Evolutionary conservation across 2,113 vertebrate genomes (phyloP).

Genomic region (Mustelus asterias): DNA sequence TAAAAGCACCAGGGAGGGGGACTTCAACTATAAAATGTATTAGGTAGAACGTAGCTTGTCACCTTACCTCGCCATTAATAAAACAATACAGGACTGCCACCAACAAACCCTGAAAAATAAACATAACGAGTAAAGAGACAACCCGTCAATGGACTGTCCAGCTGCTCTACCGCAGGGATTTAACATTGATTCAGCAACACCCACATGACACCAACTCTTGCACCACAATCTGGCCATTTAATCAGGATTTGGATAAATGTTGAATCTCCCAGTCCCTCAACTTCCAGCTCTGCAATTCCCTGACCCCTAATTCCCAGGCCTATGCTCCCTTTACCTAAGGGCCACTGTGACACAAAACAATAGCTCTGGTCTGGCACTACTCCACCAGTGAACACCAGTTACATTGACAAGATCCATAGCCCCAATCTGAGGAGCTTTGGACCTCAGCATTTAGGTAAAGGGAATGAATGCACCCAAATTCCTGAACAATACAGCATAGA

Average conservation of each 20-base stretch:
- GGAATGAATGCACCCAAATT: not conserved
- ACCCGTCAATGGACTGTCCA: not conserved
- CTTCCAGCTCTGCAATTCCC: not conserved
- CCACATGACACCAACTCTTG: not conserved
- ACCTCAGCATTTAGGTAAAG: not conserved
- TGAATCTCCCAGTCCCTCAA: not conserved
- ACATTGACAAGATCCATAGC: not conserved
- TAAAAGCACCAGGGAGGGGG: not conserved
- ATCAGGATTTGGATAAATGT: not conserved
- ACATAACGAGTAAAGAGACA: not conserved
- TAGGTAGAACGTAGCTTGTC: not conserved
- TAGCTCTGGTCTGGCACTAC: not conserved
- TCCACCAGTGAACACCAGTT: not conserved
- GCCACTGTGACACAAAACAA: not conserved
- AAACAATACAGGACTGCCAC: constrained; percentile 75
- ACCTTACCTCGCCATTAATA: constrained; percentile 69
- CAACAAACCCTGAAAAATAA: constrained; percentile 59
- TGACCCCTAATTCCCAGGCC: not conserved
- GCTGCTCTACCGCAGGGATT: not conserved
- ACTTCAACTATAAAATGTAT: not conserved
- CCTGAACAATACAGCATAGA: not conserved
- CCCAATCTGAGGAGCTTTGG: not conserved
- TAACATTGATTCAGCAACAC: not conserved
- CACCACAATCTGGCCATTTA: not conserved
- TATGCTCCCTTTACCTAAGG: not conserved